phyloP scores from a whole-genome alignment of 2,888 invertebrate genomes.

The Lydus trimaculatus region DNA sequence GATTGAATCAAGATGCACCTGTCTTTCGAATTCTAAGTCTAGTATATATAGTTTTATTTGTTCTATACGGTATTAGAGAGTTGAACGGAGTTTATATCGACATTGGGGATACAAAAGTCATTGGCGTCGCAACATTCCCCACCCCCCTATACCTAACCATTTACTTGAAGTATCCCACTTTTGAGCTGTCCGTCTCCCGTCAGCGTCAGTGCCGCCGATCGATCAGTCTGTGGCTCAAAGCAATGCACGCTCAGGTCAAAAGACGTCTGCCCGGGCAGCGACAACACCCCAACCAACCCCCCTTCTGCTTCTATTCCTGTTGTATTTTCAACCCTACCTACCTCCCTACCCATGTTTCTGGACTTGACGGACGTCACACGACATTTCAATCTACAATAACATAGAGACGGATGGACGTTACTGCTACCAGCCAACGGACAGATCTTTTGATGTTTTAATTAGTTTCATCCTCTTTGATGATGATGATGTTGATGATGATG shows the following conservation, averaged over 20 bases:
- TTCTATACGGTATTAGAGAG: too few relatives aligned
- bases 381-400: conserved; percentile 44
- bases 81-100: background rate
- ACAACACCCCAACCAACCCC: conserved; percentile 47
- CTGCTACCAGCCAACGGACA: conserved; percentile 41
- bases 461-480: conserved; percentile 37
- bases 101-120: conserved; percentile 33
- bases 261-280: conserved; percentile 62
- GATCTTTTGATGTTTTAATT: conserved; percentile 56
- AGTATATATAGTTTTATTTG: background rate
- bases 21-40: background rate
- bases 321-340: background rate
- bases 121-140: conserved; percentile 41
- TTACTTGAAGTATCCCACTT: conserved; percentile 42
- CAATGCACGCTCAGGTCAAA: conserved; percentile 62
- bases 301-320: conserved; percentile 11
- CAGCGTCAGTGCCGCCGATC: conserved; percentile 59
- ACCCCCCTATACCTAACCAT: conserved; percentile 35
- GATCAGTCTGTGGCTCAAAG: conserved; percentile 62
- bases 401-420: conserved; percentile 23
- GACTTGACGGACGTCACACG: conserved; percentile 49
- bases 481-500: background rate
- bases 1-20: conserved; percentile 1
- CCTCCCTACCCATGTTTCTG: conserved; percentile 24
- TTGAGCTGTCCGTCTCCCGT: conserved; percentile 62